phyloP scores from a whole-genome alignment of 2,797 vertebrate genomes.

The Sparidentex hasta region DNA sequence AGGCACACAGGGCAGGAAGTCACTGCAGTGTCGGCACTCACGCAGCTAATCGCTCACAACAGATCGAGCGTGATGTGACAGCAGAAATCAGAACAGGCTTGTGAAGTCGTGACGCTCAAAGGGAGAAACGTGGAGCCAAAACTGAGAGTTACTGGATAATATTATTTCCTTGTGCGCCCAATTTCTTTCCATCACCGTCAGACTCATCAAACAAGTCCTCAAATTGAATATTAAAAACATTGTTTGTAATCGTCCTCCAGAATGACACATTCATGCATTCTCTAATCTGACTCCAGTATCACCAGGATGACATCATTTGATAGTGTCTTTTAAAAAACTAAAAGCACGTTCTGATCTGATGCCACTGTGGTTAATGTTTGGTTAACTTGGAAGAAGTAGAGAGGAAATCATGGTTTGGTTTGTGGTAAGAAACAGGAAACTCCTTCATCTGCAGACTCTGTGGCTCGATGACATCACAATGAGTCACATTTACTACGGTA shows the following conservation, averaged over 20 bases:
- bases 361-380: too few relatives aligned
- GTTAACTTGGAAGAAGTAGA: too few relatives aligned
- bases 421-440: background rate
- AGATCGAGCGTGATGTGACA: background rate
- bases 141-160: background rate
- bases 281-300: background rate
- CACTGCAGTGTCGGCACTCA: background rate
- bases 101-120: background rate
- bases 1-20: conserved; percentile 27
- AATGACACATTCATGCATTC: background rate
- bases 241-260: too few relatives aligned
- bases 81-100: background rate
- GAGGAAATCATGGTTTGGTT: background rate
- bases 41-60: background rate
- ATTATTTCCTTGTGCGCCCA: background rate
- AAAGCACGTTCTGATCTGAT: too few relatives aligned
- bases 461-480: too few relatives aligned
- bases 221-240: background rate
- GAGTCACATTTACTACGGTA: too few relatives aligned
- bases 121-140: background rate
- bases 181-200: background rate
- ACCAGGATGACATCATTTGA: too few relatives aligned
- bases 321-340: too few relatives aligned
- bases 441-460: too few relatives aligned
- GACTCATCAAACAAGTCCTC: background rate